These are phyloP conservation scores for Augochlorella aurata DNA, from an alignment of 2,888 invertebrate species.

Conservation along the genomic window DNA sequence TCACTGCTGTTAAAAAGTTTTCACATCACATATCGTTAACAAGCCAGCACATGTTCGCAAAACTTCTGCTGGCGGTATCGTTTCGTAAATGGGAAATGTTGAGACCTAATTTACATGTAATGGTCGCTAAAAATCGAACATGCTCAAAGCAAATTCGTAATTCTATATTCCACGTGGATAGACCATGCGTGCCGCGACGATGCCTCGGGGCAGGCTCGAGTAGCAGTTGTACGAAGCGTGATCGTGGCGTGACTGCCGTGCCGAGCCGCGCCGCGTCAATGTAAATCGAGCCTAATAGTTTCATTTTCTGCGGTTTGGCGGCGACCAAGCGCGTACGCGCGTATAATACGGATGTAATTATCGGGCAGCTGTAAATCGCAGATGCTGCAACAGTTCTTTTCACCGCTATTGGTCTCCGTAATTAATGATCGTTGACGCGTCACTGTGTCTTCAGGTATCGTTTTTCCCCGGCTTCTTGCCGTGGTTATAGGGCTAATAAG, in stretches of 20 bases:
- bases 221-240: not conserved
- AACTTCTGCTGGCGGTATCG: not conserved
- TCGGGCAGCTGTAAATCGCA: constrained; percentile 18
- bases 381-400: constrained; percentile 14
- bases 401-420: not conserved
- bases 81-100: not conserved
- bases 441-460: not conserved
- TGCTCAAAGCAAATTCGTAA: not conserved
- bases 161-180: constrained; percentile 1
- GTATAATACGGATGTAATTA: constrained; percentile 43
- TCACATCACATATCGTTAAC: not conserved
- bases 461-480: not conserved
- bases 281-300: constrained; percentile 39
- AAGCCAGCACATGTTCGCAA: not conserved
- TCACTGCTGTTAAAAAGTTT: not conserved
- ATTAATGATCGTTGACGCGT: not conserved
- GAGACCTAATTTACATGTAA: not conserved
- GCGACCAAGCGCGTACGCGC: constrained; percentile 13
- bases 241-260: constrained; percentile 11
- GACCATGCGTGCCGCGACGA: constrained; percentile 3
- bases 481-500: not conserved
- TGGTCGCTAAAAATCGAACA: not conserved
- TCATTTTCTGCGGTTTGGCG: constrained; percentile 40
- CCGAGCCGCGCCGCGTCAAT: not conserved
- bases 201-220: not conserved